phyloP scores from a whole-genome alignment of 2,113 vertebrate genomes.

The Coturnix japonica region DNA sequence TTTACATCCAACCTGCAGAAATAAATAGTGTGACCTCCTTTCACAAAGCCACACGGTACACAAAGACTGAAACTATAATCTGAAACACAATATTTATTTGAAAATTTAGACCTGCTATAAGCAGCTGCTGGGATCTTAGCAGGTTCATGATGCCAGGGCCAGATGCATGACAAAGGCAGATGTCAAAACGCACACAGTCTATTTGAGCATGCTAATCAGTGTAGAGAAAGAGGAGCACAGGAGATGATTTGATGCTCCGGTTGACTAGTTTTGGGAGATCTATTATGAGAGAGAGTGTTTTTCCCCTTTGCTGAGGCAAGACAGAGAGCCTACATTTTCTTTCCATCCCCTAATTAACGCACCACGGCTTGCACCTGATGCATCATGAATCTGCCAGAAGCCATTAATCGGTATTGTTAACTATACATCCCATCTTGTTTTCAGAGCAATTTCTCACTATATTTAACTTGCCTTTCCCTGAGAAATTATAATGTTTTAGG shows the following conservation, averaged over 20 bases:
- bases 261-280: not conserved
- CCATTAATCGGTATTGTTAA: not conserved
- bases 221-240: not conserved
- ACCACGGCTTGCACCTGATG: not conserved
- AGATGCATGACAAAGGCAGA: not conserved
- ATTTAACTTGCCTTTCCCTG: not conserved
- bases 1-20: not conserved
- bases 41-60: not conserved
- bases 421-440: conserved; percentile 33
- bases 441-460: conserved; percentile 30
- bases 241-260: not conserved
- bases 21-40: not conserved
- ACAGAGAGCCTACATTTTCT: not conserved
- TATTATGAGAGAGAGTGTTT: not conserved
- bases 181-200: not conserved
- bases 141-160: not conserved
- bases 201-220: not conserved
- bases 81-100: not conserved
- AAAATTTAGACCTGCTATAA: not conserved
- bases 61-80: not conserved
- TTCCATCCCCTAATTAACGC: not conserved
- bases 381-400: not conserved
- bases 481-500: conserved; percentile 35
- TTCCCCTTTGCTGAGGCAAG: not conserved
- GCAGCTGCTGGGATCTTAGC: not conserved